Evolutionary conservation across 2,113 vertebrate species (phyloP).

Genomic region (Nicator chloris): DNA sequence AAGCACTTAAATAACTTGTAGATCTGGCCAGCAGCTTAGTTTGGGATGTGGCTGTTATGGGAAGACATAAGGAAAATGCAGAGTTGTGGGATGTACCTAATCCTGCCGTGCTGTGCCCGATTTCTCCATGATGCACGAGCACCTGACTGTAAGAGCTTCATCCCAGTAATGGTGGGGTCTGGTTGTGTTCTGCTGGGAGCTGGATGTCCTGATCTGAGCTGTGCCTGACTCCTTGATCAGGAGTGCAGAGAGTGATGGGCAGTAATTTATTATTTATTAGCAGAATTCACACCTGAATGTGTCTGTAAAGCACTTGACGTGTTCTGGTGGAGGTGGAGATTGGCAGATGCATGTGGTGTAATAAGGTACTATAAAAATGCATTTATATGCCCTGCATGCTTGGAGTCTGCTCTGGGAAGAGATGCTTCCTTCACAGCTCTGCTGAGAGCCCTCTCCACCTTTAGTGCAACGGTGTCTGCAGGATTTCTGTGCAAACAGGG

Average conservation of each 20-base stretch:
- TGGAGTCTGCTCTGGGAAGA: neutral
- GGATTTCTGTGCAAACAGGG: neutral
- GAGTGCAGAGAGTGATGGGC: no score
- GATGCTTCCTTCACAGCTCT: neutral
- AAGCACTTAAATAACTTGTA: neutral
- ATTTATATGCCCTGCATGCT: neutral
- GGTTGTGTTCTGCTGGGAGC: neutral
- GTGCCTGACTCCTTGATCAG: neutral
- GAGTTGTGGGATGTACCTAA: neutral
- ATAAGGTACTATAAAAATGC: neutral
- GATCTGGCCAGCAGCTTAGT: neutral
- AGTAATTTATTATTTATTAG: fast-evolving
- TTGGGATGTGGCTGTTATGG: neutral
- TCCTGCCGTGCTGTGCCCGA: neutral
- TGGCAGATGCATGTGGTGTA: fast-evolving
- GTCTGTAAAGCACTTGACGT: fast-evolving
- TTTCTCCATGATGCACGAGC: fast-evolving
- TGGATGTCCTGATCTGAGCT: neutral
- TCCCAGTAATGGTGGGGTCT: neutral
- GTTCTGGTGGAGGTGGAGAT: neutral
- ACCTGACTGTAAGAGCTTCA: neutral
- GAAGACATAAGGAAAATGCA: neutral
- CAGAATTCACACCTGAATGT: neutral
- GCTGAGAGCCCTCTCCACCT: neutral
- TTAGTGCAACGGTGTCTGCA: neutral